These are phyloP conservation scores for Suillia variegata DNA, from an alignment of 2,888 invertebrate species.

Conservation along the genomic window DNA sequence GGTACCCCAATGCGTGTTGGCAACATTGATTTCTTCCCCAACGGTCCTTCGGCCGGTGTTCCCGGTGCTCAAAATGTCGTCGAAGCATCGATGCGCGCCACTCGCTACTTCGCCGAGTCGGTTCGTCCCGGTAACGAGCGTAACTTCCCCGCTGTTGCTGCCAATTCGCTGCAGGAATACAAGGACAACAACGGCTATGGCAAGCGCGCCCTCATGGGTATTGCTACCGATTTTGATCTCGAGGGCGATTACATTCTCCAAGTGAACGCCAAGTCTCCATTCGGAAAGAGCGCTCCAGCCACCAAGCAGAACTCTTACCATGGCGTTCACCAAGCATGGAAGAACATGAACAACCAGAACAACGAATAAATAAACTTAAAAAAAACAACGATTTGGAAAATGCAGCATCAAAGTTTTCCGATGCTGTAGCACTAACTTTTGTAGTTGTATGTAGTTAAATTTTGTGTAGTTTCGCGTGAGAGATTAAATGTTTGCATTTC, in stretches of 20 bases:
- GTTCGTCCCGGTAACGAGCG: conserved; percentile 55
- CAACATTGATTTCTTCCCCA: conserved; percentile 59
- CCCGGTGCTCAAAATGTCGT: conserved; percentile 52
- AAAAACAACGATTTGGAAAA: no score
- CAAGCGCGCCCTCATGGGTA: conserved; percentile 55
- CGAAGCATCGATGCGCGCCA: conserved; percentile 51
- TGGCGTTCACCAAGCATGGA: conserved; percentile 35
- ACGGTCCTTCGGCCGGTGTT: conserved; percentile 45
- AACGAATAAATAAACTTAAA: no score
- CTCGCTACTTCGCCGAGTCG: conserved; percentile 57
- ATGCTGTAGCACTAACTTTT: no score
- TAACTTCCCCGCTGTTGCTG: conserved; percentile 55
- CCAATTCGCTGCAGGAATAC: conserved; percentile 51
- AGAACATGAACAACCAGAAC: conserved; percentile 11
- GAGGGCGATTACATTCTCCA: conserved; percentile 55
- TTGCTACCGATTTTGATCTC: conserved; percentile 43
- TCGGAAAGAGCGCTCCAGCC: conserved; percentile 49
- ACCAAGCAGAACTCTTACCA: conserved; percentile 43
- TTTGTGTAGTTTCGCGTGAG: no score
- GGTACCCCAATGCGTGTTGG: conserved; percentile 45
- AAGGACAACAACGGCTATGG: conserved; percentile 49
- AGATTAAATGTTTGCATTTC: no score
- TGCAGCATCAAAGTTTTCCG: no score
- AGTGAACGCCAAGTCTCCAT: conserved; percentile 54
- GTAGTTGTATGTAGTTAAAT: no score